These are phyloP conservation scores for Hydraecia micacea DNA, from an alignment of 2,888 invertebrate species.

Conservation along the genomic window DNA sequence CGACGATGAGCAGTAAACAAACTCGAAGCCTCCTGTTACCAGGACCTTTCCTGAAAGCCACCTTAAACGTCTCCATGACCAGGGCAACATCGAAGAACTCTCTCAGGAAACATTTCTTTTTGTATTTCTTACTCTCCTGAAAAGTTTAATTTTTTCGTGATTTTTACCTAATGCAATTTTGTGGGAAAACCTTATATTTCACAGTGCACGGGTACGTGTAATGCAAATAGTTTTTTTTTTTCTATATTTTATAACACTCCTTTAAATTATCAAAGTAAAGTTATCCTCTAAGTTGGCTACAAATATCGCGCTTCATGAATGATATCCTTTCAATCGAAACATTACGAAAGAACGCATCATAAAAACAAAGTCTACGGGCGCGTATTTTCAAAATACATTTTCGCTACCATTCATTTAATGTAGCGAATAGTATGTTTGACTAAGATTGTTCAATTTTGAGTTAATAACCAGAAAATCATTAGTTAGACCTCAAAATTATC, in stretches of 20 bases:
- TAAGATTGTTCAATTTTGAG: background rate
- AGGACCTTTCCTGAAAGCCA: conserved; percentile 94
- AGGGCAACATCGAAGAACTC: conserved; percentile 95
- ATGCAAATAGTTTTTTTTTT: background rate
- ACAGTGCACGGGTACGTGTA: background rate
- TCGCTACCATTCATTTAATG: background rate
- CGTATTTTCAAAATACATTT: background rate
- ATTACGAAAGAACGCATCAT: too few relatives aligned
- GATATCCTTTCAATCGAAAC: too few relatives aligned
- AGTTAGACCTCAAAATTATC: background rate
- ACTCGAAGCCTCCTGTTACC: conserved; percentile 93
- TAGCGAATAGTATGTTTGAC: background rate
- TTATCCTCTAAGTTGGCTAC: background rate
- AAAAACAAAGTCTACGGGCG: background rate
- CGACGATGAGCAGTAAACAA: conserved; percentile 93
- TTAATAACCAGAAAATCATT: background rate
- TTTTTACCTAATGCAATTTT: background rate
- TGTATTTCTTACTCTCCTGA: conserved; percentile 53
- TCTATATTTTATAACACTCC: too few relatives aligned
- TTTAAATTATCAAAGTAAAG: too few relatives aligned
- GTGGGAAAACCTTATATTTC: too few relatives aligned
- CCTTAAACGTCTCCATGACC: conserved; percentile 94
- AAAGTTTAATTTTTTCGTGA: background rate
- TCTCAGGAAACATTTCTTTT: conserved; percentile 79
- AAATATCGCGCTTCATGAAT: background rate